phyloP scores from a whole-genome alignment of 2,888 invertebrate species.

The Altica lythri region DNA sequence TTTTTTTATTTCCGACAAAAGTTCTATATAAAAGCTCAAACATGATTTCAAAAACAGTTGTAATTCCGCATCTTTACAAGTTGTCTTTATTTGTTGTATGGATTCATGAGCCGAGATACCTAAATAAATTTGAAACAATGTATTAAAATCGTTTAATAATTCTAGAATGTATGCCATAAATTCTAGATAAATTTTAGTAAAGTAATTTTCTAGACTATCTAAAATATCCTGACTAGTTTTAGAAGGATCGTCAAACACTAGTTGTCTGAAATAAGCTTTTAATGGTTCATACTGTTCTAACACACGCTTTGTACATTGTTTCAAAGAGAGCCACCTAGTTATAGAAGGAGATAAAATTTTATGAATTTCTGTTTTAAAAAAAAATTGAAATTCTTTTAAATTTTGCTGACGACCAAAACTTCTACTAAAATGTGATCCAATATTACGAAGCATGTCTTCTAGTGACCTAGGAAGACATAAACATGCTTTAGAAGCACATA shows the following conservation, averaged over 20 bases:
- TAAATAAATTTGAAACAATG: constrained; percentile 18
- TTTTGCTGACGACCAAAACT: constrained; percentile 31
- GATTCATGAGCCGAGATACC: constrained; percentile 10
- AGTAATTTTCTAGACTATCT: not conserved
- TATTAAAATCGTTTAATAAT: constrained; percentile 17
- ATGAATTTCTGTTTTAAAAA: constrained; percentile 47
- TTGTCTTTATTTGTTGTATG: constrained; percentile 12
- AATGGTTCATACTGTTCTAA: constrained; percentile 45
- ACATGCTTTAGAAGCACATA: constrained; percentile 48
- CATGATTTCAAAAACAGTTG: constrained; percentile 4
- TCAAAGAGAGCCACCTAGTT: constrained; percentile 49
- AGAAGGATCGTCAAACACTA: constrained; percentile 16
- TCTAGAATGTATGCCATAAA: constrained; percentile 16
- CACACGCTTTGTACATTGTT: constrained; percentile 47
- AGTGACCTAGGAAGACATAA: constrained; percentile 44
- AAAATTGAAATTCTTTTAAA: constrained; percentile 46
- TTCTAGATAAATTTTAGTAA: constrained; percentile 15
- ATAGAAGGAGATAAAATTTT: constrained; percentile 40
- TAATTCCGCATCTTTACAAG: constrained; percentile 5
- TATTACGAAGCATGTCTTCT: constrained; percentile 42
- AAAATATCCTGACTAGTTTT: constrained; percentile 13
- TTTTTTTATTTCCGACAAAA: constrained; percentile 4
- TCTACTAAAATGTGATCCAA: constrained; percentile 42
- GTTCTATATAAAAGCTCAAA: constrained; percentile 9
- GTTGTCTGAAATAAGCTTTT: constrained; percentile 8